Evolutionary conservation across 2,797 vertebrate species (phyloP).

Genomic region (Pampus argenteus): DNA sequence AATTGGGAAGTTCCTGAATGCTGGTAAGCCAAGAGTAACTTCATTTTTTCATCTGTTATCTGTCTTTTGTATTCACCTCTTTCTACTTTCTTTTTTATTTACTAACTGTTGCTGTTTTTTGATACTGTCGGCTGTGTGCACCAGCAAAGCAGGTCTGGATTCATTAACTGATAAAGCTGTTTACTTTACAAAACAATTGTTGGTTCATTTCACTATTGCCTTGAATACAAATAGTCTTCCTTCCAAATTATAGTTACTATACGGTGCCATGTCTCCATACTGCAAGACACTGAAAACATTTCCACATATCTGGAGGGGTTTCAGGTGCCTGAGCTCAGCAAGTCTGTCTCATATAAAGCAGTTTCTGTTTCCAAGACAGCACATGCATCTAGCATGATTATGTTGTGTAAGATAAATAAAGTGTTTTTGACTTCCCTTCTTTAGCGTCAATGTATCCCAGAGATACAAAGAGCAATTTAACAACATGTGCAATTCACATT

Average conservation of each 20-base stretch:
- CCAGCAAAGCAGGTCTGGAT: not conserved
- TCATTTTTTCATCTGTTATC: not conserved
- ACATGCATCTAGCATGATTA: slow-evolving; percentile 18
- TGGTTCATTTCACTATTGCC: slow-evolving; percentile 10
- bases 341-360: slow-evolving; percentile 13
- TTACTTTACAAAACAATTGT: slow-evolving; percentile 13
- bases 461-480: slow-evolving; percentile 65
- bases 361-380: slow-evolving; percentile 43
- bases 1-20: slow-evolving; percentile 3
- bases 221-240: not conserved
- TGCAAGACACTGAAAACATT: slow-evolving; percentile 6
- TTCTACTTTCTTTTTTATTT: not conserved
- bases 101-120: slow-evolving; percentile 27
- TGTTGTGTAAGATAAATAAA: slow-evolving; percentile 44
- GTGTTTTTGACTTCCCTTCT: slow-evolving; percentile 15
- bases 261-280: not conserved
- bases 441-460: slow-evolving; percentile 26
- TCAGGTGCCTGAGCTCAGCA: slow-evolving; percentile 30
- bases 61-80: not conserved
- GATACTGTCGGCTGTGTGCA: not conserved
- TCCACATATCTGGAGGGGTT: slow-evolving; percentile 33
- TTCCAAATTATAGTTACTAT: not conserved
- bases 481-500: slow-evolving; percentile 53
- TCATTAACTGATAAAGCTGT: slow-evolving; percentile 34
- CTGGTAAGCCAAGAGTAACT: not conserved